These are phyloP conservation scores for Aurelia sp. DNA, from an alignment of 30 jellyfish, hydroid and myxozoan species.

Conservation along the genomic window DNA sequence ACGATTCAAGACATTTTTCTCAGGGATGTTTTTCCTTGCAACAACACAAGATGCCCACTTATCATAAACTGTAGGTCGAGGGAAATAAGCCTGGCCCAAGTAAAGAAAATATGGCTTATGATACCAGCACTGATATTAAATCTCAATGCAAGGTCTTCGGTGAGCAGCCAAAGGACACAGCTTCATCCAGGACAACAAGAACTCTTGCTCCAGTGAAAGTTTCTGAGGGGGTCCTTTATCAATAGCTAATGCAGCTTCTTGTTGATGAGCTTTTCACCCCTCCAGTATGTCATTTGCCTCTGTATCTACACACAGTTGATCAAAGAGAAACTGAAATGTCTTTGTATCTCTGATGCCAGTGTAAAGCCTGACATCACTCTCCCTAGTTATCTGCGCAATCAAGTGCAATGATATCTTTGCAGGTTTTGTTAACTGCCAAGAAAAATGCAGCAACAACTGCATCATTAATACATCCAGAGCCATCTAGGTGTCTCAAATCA, in stretches of 20 bases:
- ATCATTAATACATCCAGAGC: background rate
- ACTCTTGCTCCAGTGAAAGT: constrained; percentile 5
- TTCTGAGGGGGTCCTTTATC: background rate
- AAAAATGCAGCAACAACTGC: background rate
- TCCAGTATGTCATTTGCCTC: background rate
- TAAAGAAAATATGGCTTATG: background rate
- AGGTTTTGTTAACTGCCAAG: background rate
- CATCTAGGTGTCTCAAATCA: background rate
- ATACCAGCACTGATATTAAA: background rate
- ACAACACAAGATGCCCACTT: constrained; percentile 16
- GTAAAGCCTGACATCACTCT: constrained; percentile 53
- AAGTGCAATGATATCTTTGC: constrained; percentile 12
- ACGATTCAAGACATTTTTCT: background rate
- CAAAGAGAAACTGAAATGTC: background rate
- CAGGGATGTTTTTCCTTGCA: constrained; percentile 16
- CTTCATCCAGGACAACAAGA: background rate
- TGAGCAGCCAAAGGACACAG: background rate
- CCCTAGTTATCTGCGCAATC: constrained; percentile 50
- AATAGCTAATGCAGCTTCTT: background rate
- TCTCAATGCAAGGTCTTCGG: constrained; percentile 1
- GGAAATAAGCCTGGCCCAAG: background rate
- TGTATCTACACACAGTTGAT: background rate
- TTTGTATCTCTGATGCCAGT: constrained; percentile 9
- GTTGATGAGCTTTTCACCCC: background rate
- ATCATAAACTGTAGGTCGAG: background rate